phyloP scores from a whole-genome alignment of 2,113 vertebrate species.

The Thymallus thymallus region DNA sequence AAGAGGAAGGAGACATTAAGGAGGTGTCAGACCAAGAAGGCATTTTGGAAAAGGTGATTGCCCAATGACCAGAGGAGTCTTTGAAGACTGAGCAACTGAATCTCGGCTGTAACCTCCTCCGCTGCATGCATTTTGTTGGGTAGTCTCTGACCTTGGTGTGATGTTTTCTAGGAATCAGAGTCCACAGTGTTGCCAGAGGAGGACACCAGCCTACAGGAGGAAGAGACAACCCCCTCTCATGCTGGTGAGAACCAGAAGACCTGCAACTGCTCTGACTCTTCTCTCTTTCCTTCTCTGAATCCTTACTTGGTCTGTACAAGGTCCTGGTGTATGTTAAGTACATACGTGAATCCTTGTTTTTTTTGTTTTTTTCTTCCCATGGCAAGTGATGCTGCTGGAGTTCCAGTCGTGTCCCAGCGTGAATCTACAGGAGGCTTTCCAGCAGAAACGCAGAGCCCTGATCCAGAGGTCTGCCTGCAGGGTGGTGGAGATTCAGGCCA shows the following conservation, averaged over 20 bases:
- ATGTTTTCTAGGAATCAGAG: not conserved
- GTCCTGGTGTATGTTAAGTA: too few species aligned
- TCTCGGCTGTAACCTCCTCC: not conserved
- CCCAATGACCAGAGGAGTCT: not conserved
- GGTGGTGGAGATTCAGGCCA: constrained; percentile 73
- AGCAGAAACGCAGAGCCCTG: constrained; percentile 72
- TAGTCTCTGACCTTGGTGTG: not conserved
- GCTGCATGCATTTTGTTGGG: not conserved
- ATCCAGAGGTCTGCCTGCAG: constrained; percentile 73
- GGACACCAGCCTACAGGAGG: not conserved
- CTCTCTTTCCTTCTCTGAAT: too few species aligned
- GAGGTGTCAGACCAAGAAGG: constrained; percentile 39
- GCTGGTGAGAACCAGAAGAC: too few species aligned
- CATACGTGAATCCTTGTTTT: too few species aligned
- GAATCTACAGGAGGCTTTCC: constrained; percentile 70
- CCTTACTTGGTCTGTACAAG: too few species aligned
- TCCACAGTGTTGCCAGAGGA: not conserved
- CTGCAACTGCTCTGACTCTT: too few species aligned
- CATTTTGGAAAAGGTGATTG: constrained; percentile 17
- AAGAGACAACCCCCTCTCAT: not conserved
- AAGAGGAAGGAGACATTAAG: constrained; percentile 3
- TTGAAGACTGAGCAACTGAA: too few species aligned
- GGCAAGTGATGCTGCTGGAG: constrained; percentile 61
- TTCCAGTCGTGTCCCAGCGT: constrained; percentile 17
- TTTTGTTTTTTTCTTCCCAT: too few species aligned